Evolutionary conservation across 2,797 vertebrate genomes (phyloP), one percentile per base, ranked within the genome.

Genomic region (Sebastes steindachneri): DNA sequence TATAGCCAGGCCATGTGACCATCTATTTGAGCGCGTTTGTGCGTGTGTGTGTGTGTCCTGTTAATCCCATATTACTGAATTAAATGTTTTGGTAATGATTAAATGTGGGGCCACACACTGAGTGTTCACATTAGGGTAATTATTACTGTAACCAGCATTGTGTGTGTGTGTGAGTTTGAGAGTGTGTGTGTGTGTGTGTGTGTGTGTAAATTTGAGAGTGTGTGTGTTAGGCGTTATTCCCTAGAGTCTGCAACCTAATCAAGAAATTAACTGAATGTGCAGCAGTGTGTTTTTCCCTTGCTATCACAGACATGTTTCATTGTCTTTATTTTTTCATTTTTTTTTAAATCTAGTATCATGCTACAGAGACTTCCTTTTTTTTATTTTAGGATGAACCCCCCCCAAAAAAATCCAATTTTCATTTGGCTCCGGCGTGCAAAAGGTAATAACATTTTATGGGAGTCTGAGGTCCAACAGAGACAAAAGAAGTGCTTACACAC

Each of bases 1-100:
- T 67, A 4, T 9, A 8, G 15, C 3, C 19, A 79, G 25, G 33
- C 69, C 54, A 31, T 9, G 6, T 7, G 4, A 14, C 5, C 23
- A 33, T 63, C 4, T 59, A 11, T 48, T 48, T 48, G 45, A 19
- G 45, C 45, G 17, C 57, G 37, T 8, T 63, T 33, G 60, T 15
- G 33, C 23, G 57, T 48, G 9, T 19, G 60, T 5, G n/a, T 23
- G 53, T 55, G 9, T 33, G n/a, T 51, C 26, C 23, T 77, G 64
- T 67, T 81, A 74, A 80, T 85, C 80, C 68, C 69, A 70, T 83
- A 66, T 88, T 76, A 80, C 74, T 68, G 78, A 87, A 91, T 93
- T 89, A 92, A 94, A 92, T 88, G 89, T 86, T 87, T 89, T 72
- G 41, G 26, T 83, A 88, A 90, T 92, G 73, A 93, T 92, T 92